These are phyloP conservation scores for Uria lomvia DNA, from an alignment of 2,113 vertebrate species.

Conservation along the genomic window DNA sequence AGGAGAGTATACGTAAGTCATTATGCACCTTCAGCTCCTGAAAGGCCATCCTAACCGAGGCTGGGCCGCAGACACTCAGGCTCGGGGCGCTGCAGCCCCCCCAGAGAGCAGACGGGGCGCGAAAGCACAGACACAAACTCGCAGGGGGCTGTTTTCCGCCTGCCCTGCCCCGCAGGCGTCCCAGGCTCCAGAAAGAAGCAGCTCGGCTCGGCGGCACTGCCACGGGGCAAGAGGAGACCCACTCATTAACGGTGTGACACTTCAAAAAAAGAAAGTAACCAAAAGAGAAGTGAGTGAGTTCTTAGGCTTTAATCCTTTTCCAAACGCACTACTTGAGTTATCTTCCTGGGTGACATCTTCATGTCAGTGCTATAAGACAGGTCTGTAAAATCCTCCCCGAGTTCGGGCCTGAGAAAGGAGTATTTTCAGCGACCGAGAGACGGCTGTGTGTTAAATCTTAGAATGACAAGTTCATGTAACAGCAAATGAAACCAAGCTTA, in stretches of 20 bases:
- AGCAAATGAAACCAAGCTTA: background rate
- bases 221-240: background rate
- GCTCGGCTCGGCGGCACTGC: fast-evolving
- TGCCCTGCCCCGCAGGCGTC: background rate
- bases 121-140: background rate
- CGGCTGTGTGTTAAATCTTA: background rate
- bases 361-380: conserved; percentile 9
- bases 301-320: conserved; percentile 44
- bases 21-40: background rate
- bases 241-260: conserved; percentile 52
- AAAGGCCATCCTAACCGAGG: background rate
- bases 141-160: background rate
- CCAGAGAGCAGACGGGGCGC: background rate
- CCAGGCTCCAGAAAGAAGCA: background rate
- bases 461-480: background rate
- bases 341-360: background rate
- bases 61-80: background rate
- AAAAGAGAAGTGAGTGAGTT: conserved; percentile 18
- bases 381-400: conserved; percentile 16
- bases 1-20: background rate
- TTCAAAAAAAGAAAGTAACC: conserved; percentile 29
- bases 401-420: background rate
- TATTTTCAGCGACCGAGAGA: background rate
- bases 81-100: background rate
- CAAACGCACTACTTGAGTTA: conserved; percentile 6